These are phyloP conservation scores for Metellina segmentata DNA, from an alignment of 2,888 invertebrate genomes.

Conservation along the genomic window DNA sequence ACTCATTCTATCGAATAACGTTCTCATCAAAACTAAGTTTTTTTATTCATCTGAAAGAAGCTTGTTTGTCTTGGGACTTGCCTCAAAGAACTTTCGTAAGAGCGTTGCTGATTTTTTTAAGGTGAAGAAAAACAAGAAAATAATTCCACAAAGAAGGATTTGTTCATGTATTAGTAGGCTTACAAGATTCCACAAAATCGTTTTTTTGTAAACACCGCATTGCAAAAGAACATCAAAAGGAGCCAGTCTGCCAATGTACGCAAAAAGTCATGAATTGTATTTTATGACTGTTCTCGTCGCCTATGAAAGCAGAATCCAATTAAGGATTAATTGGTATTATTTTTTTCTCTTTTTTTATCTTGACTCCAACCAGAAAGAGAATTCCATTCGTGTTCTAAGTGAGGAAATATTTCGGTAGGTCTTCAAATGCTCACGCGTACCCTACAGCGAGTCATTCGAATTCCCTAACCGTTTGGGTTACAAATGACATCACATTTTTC, in stretches of 20 bases:
- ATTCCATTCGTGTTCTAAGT: slow-evolving; percentile 38
- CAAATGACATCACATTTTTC: slow-evolving; percentile 75
- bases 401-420: slow-evolving; percentile 56
- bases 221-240: slow-evolving; percentile 7
- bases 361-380: background rate
- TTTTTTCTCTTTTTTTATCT: slow-evolving; percentile 52
- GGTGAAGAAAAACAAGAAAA: background rate
- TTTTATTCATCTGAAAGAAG: too few species aligned
- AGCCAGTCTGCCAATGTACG: slow-evolving; percentile 10
- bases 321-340: slow-evolving; percentile 61
- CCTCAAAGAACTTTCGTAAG: too few species aligned
- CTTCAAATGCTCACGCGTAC: slow-evolving; percentile 52
- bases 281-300: slow-evolving; percentile 56
- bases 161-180: background rate
- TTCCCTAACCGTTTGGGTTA: slow-evolving; percentile 66
- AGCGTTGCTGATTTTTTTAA: background rate
- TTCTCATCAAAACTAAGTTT: too few species aligned
- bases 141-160: background rate
- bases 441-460: slow-evolving; percentile 73
- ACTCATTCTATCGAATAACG: too few species aligned
- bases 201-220: background rate
- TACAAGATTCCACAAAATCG: background rate
- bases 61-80: too few species aligned
- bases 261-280: slow-evolving; percentile 57
- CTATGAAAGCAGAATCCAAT: slow-evolving; percentile 62